A percentile compares a stretch with the other conserved stretches of the same genome.
Evolutionary conservation across 2,797 vertebrate genomes (phyloP).

Genomic region (Rhinogobio ventralis): DNA sequence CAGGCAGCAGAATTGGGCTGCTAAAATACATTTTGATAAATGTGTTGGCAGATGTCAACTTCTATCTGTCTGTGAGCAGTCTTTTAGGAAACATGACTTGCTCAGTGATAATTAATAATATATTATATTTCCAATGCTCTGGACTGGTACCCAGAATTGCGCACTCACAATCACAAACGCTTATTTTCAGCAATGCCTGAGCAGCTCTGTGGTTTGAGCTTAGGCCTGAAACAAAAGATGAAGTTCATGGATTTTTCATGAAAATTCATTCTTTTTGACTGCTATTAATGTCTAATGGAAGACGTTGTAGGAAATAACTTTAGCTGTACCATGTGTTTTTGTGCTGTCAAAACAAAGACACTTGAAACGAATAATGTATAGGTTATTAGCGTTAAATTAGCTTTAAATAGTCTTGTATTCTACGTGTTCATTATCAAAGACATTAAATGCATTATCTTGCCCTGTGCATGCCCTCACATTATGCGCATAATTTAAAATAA

Average conservation of each 20-base stretch:
- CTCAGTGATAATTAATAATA: slow-evolving; percentile 73
- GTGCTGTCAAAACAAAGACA: slow-evolving; percentile 12
- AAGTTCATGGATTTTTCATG: too few species aligned
- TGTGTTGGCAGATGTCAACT: slow-evolving; percentile 64
- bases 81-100: slow-evolving; percentile 71
- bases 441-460: not conserved
- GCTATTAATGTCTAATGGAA: slow-evolving; percentile 49
- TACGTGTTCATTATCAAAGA: not conserved
- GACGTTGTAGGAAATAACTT: slow-evolving; percentile 52
- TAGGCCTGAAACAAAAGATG: slow-evolving; percentile 10
- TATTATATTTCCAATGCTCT: slow-evolving; percentile 52
- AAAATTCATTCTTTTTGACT: slow-evolving; percentile 41
- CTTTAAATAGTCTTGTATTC: not conserved
- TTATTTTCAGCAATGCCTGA: slow-evolving; percentile 32
- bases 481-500: slow-evolving; percentile 1
- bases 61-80: slow-evolving; percentile 60
- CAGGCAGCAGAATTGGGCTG: slow-evolving; percentile 60
- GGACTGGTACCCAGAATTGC: not conserved
- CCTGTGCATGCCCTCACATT: not conserved
- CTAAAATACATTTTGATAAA: slow-evolving; percentile 63
- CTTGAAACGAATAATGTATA: not conserved
- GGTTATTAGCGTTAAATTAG: not conserved
- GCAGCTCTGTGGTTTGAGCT: slow-evolving; percentile 20
- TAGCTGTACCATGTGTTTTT: not conserved
- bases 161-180: slow-evolving; percentile 9